Base-by-base conservation (phyloP, 2,888 invertebrate species). In the Mylabris sibirica region DNA sequence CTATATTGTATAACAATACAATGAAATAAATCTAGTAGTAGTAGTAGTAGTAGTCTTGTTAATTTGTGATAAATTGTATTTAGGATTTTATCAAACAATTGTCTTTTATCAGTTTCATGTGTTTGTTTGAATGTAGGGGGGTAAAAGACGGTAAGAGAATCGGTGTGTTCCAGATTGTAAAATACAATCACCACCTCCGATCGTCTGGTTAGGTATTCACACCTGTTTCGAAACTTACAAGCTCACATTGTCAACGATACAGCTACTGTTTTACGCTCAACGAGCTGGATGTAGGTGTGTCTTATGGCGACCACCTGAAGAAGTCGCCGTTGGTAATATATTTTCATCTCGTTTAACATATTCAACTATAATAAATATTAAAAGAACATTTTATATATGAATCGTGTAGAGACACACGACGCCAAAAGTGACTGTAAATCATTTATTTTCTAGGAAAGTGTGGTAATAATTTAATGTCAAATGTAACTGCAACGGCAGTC, bases 391-490 rank as follows among this genome's bases (percentile, higher is more conserved):
- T 53, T 53, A 53, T 44, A 30, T 59, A 49, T 63, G 34, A 62
- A 59, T 61, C 20, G 64, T 64, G n/a, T n/a, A n/a, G n/a, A 61
- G 44, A 61, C 61, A 38, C 62, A 41, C 44, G 60, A 60, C 60
- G 62, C 57, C 57, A 65, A 63, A 64, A 70, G 64, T 67, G 72
- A 60, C 71, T 62, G 68, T 78, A 78, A 81, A 78, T 82, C 79
- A 81, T 81, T 77, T 77, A 78, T 53, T 78, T 79, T 79, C 78
- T 77, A 66, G 76, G 78, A 79, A 79, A 80, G 78, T 79, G 79
- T 72, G 74, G 81, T 78, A 73, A 81, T 83, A 82, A 82, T 79
- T 83, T 81, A 82, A 78, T 76, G 80, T 80, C 80, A 76, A 76
- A 78, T 79, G 79, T 80, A 82, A 80, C 78, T 77, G 79, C 80